Evolutionary conservation across 2,888 invertebrate species (phyloP), one percentile per base, ranked within the genome.

Genomic region (Ypsolopha sequella): DNA sequence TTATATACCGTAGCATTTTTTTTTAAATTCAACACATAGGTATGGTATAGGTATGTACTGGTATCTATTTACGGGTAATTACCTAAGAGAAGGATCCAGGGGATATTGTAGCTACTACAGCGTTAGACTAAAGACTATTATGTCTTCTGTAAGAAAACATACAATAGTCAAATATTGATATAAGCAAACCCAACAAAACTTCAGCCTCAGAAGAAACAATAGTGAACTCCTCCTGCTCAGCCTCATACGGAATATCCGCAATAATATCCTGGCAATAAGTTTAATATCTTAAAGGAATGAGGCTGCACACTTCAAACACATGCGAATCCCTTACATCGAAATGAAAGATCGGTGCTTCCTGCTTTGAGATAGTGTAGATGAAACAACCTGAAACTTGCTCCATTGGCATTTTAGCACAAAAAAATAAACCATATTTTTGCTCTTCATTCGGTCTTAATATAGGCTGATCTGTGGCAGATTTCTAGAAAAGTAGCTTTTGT

Each of bases 221-320:
- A 33, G 47, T 24, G 36, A 36, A 10, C 36, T 43, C 36, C 14
- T 47, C 24, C 14, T 58, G 68, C 65, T 24, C 24, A 73, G 76
- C 73, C 67, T 71, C 63, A 72, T 72, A 66, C 70, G 68, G 70
- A 72, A 72, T 70, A 70, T 69, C 66, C 62, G 58, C 66, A 65
- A 70, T 76, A 72, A 70, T 70, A 77, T 76, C 68, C 70, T 64
- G 58, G 68, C 73, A 77, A 76, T 76, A 74, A 68, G 69, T 76
- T 76, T 76, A 76, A 76, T 75, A 74, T 70, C 68, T 72, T 70
- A 70, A 59, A 60, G 55, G 57, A 64, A 62, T 51, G 56, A 56
- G 56, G 38, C 48, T 55, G 56, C 51, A 52, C 56, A 57, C 56
- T 53, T 55, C 58, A 74, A 75, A 75, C 68, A 75, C 65, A 63